Evolutionary conservation across 2,888 invertebrate genomes (phyloP).

Genomic region (Lasioglossum zephyrum): DNA sequence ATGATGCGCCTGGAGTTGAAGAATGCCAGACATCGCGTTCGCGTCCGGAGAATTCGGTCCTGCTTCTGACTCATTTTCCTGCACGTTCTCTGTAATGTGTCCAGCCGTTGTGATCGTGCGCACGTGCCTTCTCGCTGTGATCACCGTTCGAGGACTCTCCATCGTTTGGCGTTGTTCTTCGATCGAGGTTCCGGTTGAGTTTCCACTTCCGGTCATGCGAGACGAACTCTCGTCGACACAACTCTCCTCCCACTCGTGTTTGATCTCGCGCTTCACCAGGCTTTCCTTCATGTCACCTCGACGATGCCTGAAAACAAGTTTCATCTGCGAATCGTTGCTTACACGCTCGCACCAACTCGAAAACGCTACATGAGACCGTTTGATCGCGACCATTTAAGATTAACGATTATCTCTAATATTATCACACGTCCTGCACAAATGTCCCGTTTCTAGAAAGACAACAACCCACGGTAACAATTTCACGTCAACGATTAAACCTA

Average conservation of each 20-base stretch:
- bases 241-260: slow-evolving; percentile 80
- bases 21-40: slow-evolving; percentile 42
- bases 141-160: slow-evolving; percentile 84
- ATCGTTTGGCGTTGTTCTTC: slow-evolving; percentile 69
- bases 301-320: slow-evolving; percentile 67
- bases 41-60: slow-evolving; percentile 75
- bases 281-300: slow-evolving; percentile 80
- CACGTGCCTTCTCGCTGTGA: slow-evolving; percentile 86
- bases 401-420: not conserved
- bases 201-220: slow-evolving; percentile 45
- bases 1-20: slow-evolving; percentile 80
- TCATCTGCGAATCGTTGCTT: not conserved
- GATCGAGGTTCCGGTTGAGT: slow-evolving; percentile 40
- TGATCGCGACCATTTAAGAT: not conserved
- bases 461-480: no score
- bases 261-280: slow-evolving; percentile 78
- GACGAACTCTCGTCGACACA: slow-evolving; percentile 73
- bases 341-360: not conserved
- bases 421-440: no score
- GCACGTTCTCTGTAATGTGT: slow-evolving; percentile 85
- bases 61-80: slow-evolving; percentile 73
- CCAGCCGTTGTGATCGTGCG: slow-evolving; percentile 88
- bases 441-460: no score
- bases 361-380: not conserved
- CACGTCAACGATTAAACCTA: no score